Evolutionary conservation across 1,140 invertebrate species (phyloP), one percentile per base, ranked within the genome.

Genomic region (Drosophila pectinifera): DNA sequence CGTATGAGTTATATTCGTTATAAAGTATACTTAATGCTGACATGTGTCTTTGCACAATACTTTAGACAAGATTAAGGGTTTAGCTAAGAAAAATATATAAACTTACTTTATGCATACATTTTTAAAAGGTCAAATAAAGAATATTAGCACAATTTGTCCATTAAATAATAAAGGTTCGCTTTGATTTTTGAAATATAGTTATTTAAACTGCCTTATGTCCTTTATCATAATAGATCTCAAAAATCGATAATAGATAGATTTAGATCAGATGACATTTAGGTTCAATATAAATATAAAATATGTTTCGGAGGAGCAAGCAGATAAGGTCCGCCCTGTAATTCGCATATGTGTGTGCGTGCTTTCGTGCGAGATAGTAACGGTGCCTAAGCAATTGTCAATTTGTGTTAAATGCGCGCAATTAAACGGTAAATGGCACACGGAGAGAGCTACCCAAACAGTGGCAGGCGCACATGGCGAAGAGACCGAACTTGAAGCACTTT

Each of bases 381-480:
- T 49, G 75, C 46, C 65, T 62, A 69, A 83, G 83, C 83, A 88
- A 86, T 82, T 86, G 70, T 89, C 79, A 88, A 82, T 83, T 86
- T 86, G 83, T 69, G 67, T 86, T 83, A 88, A 86, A 80, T 73
- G 59, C 67, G 79, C 83, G 67, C 83, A 86, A 83, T 88, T 86
- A 79, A 86, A 86, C 72, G 62, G 53, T 62, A 76, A 88, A 88
- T 88, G 75, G 43, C 56, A 77, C 58, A 70, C 55, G 55, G 14
- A 78, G 69, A 73, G 67, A 46, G 38, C 28, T 39, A 74, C 48
- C 11, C 16, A 68, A 5, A 49, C 48, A 73, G 7, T 24, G 38
- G 31, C 45, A 51, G n/a, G 31, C 31, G 18, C 49, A 20, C 45
- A 53, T 20, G 11, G 22, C 8, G 41, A 4, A 31, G 10, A 49